Evolutionary conservation across 2,797 vertebrate species (phyloP).

Genomic region (Pseudocheirus occidentalis): DNA sequence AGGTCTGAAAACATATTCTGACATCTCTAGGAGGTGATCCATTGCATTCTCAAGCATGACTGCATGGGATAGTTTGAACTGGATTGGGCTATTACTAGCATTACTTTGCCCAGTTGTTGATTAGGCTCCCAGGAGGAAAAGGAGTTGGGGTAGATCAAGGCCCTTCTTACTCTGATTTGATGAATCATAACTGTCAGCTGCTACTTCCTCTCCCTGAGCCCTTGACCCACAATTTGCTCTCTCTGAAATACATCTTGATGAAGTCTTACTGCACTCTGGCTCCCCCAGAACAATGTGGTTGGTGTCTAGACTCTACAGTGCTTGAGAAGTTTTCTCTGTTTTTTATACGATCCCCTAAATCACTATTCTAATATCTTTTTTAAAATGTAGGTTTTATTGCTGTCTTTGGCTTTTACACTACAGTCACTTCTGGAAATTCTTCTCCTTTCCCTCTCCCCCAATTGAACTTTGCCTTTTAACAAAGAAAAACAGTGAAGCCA

Average conservation of each 20-base stretch:
- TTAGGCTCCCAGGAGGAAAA: background rate
- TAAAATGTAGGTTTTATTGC: background rate
- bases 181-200: conserved; percentile 2
- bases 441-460: background rate
- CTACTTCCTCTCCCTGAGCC: background rate
- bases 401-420: background rate
- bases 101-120: background rate
- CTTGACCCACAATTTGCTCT: background rate
- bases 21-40: background rate
- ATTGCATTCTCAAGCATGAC: background rate
- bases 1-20: background rate
- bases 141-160: background rate
- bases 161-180: background rate
- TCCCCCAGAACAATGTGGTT: background rate
- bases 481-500: background rate
- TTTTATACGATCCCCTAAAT: background rate
- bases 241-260: background rate
- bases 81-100: background rate
- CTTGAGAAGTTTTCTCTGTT: background rate
- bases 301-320: background rate
- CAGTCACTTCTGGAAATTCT: background rate
- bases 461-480: background rate
- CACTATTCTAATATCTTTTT: background rate
- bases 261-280: background rate
- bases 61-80: background rate